Conservation (phyloP, 2,888 invertebrate species). For the Tenthredo notha region DNA sequence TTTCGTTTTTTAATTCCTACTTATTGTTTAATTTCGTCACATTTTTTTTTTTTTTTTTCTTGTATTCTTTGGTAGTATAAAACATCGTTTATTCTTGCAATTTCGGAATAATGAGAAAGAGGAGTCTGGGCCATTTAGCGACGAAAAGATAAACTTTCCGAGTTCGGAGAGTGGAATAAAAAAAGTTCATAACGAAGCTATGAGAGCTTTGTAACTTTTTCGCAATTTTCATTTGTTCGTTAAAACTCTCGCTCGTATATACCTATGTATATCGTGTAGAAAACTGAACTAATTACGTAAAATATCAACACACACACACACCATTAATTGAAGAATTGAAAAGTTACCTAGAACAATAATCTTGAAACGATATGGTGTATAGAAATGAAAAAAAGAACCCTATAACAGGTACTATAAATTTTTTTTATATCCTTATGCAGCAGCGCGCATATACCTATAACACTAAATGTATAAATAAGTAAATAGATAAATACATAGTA, state of each 20-base stretch:
- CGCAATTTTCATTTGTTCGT: slow-evolving; percentile 7
- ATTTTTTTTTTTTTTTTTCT: too few species aligned
- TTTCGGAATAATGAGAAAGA: neutral
- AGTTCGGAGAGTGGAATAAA: neutral
- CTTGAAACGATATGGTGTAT: neutral
- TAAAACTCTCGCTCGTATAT: neutral
- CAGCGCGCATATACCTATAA: neutral
- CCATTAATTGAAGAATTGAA: neutral
- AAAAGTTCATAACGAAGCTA: neutral
- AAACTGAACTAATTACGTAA: neutral
- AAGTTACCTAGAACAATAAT: slow-evolving; percentile 6
- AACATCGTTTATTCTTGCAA: neutral
- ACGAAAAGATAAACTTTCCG: neutral
- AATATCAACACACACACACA: neutral
- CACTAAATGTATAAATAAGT: slow-evolving; percentile 1
- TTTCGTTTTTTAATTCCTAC: neutral
- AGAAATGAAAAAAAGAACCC: neutral
- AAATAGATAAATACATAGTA: slow-evolving; percentile 17
- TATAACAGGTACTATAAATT: neutral
- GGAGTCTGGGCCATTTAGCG: neutral
- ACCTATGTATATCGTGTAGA: neutral
- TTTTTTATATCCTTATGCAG: neutral
- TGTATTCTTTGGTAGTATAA: neutral
- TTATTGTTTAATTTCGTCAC: neutral
- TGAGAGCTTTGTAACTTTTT: slow-evolving; percentile 22